Conservation (phyloP, 2,113 vertebrate species). For the Prunella himalayana region DNA sequence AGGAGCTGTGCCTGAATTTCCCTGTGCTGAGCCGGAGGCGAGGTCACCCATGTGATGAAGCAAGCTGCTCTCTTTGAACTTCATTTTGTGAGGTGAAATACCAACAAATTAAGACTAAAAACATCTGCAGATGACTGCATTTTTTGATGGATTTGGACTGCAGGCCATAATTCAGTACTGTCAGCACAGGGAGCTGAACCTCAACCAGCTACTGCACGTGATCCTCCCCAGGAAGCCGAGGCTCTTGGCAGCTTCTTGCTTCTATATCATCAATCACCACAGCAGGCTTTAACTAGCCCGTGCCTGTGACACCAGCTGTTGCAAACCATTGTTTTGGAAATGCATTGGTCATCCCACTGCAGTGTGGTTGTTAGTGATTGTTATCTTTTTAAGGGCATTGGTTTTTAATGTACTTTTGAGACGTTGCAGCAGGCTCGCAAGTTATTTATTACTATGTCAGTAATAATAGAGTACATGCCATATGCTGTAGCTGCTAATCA, state of each 20-base stretch:
- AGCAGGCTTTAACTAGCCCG: not conserved
- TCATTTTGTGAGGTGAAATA: not conserved
- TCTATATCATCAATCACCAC: not conserved
- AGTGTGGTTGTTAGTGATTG: not conserved
- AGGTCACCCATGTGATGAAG: not conserved
- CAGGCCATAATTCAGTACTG: not conserved
- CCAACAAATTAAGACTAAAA: not conserved
- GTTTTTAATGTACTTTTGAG: not conserved
- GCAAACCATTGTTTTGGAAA: not conserved
- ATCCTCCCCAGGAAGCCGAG: not conserved
- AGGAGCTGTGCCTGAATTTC: not conserved
- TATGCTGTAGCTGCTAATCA: not conserved
- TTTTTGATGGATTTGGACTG: not conserved
- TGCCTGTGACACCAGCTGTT: not conserved
- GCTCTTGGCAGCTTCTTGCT: not conserved
- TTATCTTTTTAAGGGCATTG: not conserved
- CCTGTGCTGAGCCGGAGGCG: not conserved
- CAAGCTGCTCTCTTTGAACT: not conserved
- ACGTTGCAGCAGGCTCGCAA: not conserved
- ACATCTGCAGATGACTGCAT: not conserved
- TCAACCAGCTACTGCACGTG: not conserved
- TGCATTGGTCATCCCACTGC: not conserved
- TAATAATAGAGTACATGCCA: not conserved
- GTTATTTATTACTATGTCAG: not conserved
- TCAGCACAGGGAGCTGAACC: not conserved